Percentiles rank a stretch among this genome's conserved stretches.
Evolutionary conservation across 2,113 vertebrate species (phyloP).

Genomic region (Oophaga pumilio): DNA sequence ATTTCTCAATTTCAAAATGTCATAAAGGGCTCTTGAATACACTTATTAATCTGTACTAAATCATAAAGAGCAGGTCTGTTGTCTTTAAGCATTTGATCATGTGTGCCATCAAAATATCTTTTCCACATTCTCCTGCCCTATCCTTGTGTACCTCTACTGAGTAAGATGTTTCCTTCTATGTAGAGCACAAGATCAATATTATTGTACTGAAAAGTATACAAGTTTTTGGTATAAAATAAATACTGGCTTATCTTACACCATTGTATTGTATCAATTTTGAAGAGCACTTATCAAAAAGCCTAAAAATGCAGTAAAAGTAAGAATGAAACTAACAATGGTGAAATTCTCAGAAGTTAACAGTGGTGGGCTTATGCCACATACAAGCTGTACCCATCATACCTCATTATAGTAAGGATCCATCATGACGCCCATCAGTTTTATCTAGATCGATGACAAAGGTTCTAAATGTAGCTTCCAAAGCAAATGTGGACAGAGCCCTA

Average conservation of each 20-base stretch:
- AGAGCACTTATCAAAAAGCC: background rate
- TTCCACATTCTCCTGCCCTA: background rate
- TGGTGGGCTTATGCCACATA: no score
- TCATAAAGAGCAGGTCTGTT: constrained; percentile 56
- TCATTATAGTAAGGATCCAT: no score
- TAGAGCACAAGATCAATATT: background rate
- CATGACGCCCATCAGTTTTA: no score
- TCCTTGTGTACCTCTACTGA: background rate
- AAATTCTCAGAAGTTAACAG: no score
- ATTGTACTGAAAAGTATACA: background rate
- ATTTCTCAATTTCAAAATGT: constrained; percentile 58
- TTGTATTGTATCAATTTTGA: background rate
- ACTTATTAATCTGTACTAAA: constrained; percentile 56
- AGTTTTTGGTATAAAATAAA: background rate
- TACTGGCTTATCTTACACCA: background rate
- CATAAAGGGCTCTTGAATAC: constrained; percentile 55
- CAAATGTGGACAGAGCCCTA: no score
- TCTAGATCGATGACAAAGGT: no score
- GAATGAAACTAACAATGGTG: no score
- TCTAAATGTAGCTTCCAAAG: no score
- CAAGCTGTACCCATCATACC: no score
- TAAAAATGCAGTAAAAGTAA: background rate
- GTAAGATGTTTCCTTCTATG: background rate
- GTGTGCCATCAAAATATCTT: constrained; percentile 46
- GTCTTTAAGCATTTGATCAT: constrained; percentile 54